Percentiles rank a stretch among this genome's conserved stretches.
These are phyloP conservation scores for Apistogramma diplotaenia DNA, from an alignment of 2,113 vertebrate genomes.

Conservation along the genomic window DNA sequence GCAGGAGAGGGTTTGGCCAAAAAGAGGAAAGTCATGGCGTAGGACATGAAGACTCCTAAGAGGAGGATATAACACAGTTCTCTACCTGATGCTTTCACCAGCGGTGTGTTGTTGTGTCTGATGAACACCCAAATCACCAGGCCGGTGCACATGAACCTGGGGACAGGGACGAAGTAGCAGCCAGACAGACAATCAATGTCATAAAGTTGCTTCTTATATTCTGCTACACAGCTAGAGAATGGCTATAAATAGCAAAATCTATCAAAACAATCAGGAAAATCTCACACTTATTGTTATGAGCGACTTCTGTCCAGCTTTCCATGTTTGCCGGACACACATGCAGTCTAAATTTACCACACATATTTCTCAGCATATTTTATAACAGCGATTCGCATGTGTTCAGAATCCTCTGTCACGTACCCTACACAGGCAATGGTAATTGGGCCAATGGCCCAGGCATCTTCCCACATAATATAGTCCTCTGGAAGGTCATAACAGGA, in stretches of 20 bases:
- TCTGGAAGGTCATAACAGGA: constrained; percentile 94
- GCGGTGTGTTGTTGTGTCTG: constrained; percentile 91
- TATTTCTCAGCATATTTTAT: background rate
- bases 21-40: constrained; percentile 98
- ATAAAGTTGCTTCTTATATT: background rate
- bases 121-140: constrained; percentile 90
- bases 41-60: constrained; percentile 93
- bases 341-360: background rate
- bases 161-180: background rate
- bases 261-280: background rate
- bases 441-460: constrained; percentile 97
- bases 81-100: constrained; percentile 96
- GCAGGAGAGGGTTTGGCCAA: constrained; percentile 94
- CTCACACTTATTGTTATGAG: background rate
- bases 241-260: background rate
- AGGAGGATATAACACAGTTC: constrained; percentile 97
- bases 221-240: background rate
- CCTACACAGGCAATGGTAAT: constrained; percentile 94
- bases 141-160: constrained; percentile 87
- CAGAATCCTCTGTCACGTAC: constrained; percentile 38
- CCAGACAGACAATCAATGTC: background rate
- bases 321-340: background rate
- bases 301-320: background rate
- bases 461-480: constrained; percentile 98
- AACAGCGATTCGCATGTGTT: background rate